Evolutionary conservation across 2,113 vertebrate species (phyloP).

Genomic region (Ptilonorhynchus violaceus): DNA sequence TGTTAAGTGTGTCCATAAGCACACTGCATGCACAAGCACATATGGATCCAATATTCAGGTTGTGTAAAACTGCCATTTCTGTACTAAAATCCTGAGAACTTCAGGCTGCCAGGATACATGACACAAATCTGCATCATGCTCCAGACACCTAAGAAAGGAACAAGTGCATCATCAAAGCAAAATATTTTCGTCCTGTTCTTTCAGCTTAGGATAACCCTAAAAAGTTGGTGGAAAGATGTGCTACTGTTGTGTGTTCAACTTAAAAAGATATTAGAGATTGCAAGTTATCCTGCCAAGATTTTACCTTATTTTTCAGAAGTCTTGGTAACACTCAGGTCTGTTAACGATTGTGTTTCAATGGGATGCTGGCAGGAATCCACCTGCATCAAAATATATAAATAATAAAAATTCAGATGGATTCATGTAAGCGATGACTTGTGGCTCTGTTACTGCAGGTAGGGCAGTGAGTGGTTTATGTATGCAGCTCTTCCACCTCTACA

Average conservation of each 20-base stretch:
- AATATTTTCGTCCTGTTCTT: neutral
- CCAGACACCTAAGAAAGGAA: neutral
- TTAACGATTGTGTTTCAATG: neutral
- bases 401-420: constrained; percentile 16
- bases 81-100: neutral
- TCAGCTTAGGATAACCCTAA: neutral
- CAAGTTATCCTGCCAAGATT: neutral
- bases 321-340: neutral
- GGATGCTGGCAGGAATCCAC: neutral
- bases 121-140: neutral
- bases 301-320: neutral
- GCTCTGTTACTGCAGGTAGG: neutral
- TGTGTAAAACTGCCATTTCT: neutral
- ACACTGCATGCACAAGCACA: neutral
- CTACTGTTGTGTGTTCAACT: neutral
- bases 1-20: neutral
- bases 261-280: neutral
- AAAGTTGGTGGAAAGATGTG: neutral
- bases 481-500: neutral
- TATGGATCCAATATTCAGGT: neutral
- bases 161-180: neutral
- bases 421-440: neutral
- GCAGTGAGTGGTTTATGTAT: neutral
- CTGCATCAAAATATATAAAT: neutral
- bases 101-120: neutral